Evolutionary conservation across 1,140 invertebrate species (phyloP), one percentile per base, ranked within the genome.

Genomic region (Drosophila lacertosa): DNA sequence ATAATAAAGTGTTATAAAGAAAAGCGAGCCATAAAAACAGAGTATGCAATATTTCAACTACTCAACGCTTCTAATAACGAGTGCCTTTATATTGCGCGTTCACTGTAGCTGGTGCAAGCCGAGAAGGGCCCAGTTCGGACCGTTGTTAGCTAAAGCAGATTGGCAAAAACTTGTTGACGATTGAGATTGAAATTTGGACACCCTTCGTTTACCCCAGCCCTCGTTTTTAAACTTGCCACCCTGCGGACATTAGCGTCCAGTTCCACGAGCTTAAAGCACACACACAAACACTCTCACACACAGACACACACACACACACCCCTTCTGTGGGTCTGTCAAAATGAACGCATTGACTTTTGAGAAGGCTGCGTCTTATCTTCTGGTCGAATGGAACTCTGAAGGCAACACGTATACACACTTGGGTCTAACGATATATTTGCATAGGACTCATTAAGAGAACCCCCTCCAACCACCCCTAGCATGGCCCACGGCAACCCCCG

Each of bases 361-460:
- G 60, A 6, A 24, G 50, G 53, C 68, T 78, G 73, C 65, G 44
- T 68, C 40, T 69, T 55, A 47, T 39, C 50, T 83, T 74, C 55
- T 45, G 44, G 29, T 57, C 57, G 63, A 82, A 72, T 55, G 63
- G 82, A 74, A 26, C 26, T 54, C 70, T 63, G 59, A 53, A 69
- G 64, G 68, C 69, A 74, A 67, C 73, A 75, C 68, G 76, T 84
- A 81, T 64, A 83, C 70, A 75, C 80, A 83, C 75, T 83, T 74
- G 75, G 67, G 64, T 65, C 77, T 88, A 81, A 86, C 68, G 77
- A 88, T 88, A 86, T 84, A 84, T 84, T 84, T 84, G 81, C 81
- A 88, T 84, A 84, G 81, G 81, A 86, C 82, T 84, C 81, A 84
- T 84, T 84, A 84, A 81, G 70, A 69, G 47, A n/a, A n/a, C n/a